Evolutionary conservation across 1,140 invertebrate genomes (phyloP).

Genomic region (Orchesella cincta): DNA sequence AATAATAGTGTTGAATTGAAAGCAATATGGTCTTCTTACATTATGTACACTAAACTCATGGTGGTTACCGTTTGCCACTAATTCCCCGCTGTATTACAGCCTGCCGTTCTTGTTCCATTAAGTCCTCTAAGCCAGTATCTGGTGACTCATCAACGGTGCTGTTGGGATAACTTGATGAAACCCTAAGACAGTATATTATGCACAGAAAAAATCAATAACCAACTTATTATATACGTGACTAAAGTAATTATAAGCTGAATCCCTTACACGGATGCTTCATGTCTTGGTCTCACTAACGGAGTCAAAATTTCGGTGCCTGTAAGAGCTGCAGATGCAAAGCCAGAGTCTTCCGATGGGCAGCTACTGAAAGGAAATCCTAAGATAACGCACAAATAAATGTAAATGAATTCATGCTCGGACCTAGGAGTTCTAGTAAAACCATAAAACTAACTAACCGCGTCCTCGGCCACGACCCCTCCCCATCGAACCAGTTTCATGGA

Average conservation of each 20-base stretch:
- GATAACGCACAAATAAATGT: not conserved
- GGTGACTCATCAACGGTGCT: not conserved
- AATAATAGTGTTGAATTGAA: conserved; percentile 45
- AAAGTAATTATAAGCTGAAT: no score
- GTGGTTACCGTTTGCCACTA: not conserved
- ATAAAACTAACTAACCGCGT: not conserved
- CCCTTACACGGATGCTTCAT: not conserved
- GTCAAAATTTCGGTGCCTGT: not conserved
- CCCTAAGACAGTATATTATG: not conserved
- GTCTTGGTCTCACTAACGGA: not conserved
- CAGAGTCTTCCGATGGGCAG: not conserved
- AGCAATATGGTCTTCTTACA: not conserved
- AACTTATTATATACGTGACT: not conserved
- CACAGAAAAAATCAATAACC: not conserved
- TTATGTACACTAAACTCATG: not conserved
- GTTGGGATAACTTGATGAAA: not conserved
- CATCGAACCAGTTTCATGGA: not conserved
- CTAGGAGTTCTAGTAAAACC: not conserved
- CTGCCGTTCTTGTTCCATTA: not conserved
- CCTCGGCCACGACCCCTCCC: conserved; percentile 5
- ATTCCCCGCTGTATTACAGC: not conserved
- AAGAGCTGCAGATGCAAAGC: not conserved
- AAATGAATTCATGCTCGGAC: not conserved
- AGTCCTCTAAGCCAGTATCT: not conserved
- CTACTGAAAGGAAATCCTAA: not conserved